A percentile compares a stretch with the other conserved stretches of the same genome.
Conservation (phyloP, 2,888 invertebrate genomes). For the Tenthredo mesomela region DNA sequence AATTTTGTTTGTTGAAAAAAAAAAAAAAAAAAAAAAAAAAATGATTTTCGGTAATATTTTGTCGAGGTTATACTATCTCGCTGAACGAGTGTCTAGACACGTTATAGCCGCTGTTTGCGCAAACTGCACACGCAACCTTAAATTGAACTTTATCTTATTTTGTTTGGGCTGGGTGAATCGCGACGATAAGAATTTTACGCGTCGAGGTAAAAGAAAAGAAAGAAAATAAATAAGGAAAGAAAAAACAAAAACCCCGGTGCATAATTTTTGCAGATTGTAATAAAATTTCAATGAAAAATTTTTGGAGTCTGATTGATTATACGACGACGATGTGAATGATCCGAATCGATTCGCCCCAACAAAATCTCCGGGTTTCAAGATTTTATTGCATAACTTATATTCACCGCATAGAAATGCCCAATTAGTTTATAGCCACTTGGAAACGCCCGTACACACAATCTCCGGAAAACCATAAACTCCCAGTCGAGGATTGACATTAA, state of each 20-base stretch:
- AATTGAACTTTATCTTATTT: conserved; percentile 25
- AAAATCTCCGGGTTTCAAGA: neutral
- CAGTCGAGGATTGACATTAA: neutral
- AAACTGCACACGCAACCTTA: conserved; percentile 9
- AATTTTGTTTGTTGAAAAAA: neutral
- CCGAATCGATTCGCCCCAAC: neutral
- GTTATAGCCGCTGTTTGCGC: neutral
- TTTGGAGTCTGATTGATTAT: neutral
- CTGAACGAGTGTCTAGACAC: conserved; percentile 6
- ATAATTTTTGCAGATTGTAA: neutral
- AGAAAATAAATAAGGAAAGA: neutral
- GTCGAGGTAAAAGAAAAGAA: neutral
- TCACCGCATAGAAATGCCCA: neutral
- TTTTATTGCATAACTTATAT: neutral
- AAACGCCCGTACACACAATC: neutral
- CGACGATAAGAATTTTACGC: neutral
- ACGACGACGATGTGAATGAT: neutral
- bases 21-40: neutral
- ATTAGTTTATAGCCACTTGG: neutral
- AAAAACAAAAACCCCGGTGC: neutral
- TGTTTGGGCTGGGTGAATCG: conserved; percentile 19
- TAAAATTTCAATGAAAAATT: neutral
- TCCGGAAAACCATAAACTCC: neutral
- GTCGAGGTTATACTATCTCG: neutral
- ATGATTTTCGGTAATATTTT: neutral